These are phyloP conservation scores for Acomys russatus DNA, from an alignment of 2,797 vertebrate genomes.

Conservation along the genomic window DNA sequence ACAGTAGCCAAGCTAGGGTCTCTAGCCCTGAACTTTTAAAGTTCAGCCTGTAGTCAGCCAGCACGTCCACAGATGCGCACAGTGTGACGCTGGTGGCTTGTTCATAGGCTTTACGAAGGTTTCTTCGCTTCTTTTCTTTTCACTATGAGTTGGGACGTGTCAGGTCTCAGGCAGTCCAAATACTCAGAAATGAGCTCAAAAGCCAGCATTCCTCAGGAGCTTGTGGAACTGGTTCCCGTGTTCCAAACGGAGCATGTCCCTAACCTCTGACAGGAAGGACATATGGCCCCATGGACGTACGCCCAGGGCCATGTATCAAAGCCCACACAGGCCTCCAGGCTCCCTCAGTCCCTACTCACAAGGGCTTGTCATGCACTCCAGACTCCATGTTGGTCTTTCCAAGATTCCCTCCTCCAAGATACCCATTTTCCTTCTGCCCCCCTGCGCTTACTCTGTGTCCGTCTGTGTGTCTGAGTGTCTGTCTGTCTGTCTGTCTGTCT, in stretches of 20 bases:
- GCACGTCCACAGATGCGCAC: background rate
- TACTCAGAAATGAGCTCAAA: background rate
- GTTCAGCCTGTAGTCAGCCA: background rate
- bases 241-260: background rate
- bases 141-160: background rate
- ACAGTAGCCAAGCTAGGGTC: background rate
- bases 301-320: background rate
- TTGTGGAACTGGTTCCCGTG: background rate
- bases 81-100: background rate
- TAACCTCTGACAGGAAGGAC: background rate
- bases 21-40: background rate
- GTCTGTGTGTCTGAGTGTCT: accelerated
- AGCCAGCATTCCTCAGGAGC: background rate
- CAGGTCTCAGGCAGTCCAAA: background rate
- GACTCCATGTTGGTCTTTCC: background rate
- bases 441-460: background rate
- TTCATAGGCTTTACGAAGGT: background rate
- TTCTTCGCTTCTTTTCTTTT: background rate
- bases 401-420: background rate
- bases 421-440: background rate
- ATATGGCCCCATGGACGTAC: background rate
- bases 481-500: too few species aligned
- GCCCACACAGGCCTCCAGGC: background rate
- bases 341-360: background rate
- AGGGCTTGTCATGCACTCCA: background rate